Base-by-base conservation (phyloP, 2,797 vertebrate species). In the Balearica regulorum region DNA sequence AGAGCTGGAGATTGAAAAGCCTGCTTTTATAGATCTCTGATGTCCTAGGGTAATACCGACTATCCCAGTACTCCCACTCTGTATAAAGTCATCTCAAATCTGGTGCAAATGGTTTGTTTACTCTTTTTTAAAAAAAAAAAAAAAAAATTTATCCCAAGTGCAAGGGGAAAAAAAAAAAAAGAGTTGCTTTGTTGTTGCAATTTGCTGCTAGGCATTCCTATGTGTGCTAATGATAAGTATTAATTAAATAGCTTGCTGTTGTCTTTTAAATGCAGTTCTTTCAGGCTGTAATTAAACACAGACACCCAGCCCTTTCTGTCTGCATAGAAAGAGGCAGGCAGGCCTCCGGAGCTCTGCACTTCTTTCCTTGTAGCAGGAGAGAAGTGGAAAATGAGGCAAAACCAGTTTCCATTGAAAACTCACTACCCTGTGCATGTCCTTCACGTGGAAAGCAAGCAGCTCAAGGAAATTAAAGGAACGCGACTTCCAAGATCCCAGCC, bases 231-330 rank as follows among this genome's bases (percentile, higher is more conserved):
- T 96, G 97, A 97, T 97, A 97, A 97, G 96, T 96, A 97, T 96
- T 97, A 97, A 97, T 97, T 96, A 97, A 97, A 93, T 96, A 95
- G 94, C 88, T 95, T 81, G 87, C 96, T 96, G 94, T 97, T 97
- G 96, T 97, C 96, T 97, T 97, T 97, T 96, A 97, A 97, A 97
- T 96, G 89, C 91, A 97, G 88, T 82, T 97, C 95, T 97, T 97
- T 95, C 93, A 97, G 95, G 97, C 92, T 97, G 93, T 97, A 97
- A 97, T 97, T 97, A 97, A 97, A 80, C 86, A 97, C 96, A 97
- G 97, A 97, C 97, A 96, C 96, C 95, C 95, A 96, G 55, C 95
- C 96, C 96, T 96, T 95, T 96, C 94, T 96, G 95, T 97, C 96
- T 97, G 85, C 92, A 92, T 91, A 96, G 94, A 79, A 86, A 94